These are phyloP conservation scores for Microhierax caerulescens DNA, from an alignment of 2,797 vertebrate species.

Conservation along the genomic window DNA sequence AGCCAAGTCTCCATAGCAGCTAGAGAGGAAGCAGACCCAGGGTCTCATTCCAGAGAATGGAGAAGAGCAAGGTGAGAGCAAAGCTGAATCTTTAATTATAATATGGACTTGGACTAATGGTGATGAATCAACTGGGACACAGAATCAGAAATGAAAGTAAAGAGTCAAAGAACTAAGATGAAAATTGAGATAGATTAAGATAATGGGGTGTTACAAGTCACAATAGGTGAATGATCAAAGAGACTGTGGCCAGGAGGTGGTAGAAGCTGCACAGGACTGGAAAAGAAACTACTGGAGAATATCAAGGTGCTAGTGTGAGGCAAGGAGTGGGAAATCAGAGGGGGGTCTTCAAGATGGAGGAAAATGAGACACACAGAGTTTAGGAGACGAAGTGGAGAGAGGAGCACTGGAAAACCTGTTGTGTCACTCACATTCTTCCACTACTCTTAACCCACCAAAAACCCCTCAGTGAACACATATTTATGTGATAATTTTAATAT, in stretches of 20 bases:
- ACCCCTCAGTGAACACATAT: accelerated
- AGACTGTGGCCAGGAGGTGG: not conserved
- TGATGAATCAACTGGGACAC: not conserved
- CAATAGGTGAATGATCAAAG: not conserved
- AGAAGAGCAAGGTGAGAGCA: not conserved
- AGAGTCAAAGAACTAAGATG: not conserved
- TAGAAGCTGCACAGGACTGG: not conserved
- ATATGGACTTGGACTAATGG: not conserved
- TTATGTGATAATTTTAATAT: not conserved
- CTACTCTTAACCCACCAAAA: not conserved
- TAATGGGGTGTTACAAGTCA: not conserved
- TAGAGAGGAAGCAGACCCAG: not conserved
- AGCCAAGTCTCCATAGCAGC: accelerated
- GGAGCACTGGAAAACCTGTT: not conserved
- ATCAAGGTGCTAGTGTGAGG: not conserved
- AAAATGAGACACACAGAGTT: not conserved
- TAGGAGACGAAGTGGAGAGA: not conserved
- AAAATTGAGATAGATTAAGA: not conserved
- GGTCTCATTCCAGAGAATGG: not conserved
- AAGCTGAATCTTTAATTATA: not conserved
- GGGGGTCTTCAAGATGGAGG: not conserved
- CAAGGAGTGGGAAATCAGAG: not conserved
- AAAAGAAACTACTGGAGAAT: not conserved
- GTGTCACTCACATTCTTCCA: not conserved
- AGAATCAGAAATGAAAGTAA: not conserved